phyloP scores from a whole-genome alignment of 2,113 vertebrate species.

The Edolisoma coerulescens region DNA sequence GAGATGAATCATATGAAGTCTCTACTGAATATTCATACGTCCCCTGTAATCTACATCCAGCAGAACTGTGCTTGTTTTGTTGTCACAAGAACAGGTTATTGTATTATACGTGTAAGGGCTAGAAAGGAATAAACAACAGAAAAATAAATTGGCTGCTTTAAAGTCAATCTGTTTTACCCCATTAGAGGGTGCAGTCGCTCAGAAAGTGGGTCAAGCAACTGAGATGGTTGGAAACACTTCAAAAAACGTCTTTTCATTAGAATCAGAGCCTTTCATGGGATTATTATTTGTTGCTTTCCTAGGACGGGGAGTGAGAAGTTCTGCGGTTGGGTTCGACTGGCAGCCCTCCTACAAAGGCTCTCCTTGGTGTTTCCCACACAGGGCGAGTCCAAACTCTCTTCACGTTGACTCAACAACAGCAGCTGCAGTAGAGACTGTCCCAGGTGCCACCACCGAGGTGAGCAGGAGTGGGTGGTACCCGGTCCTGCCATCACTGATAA shows the following conservation, averaged over 20 bases:
- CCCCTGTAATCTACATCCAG: neutral
- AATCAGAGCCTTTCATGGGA: neutral
- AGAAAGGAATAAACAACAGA: neutral
- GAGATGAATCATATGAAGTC: neutral
- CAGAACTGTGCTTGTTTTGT: neutral
- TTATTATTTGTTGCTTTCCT: neutral
- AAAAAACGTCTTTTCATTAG: neutral
- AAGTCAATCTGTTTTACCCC: constrained; percentile 37
- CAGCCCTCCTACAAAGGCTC: neutral
- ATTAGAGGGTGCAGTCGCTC: constrained; percentile 46
- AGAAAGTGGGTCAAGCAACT: constrained; percentile 9
- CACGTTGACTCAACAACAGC: fast-evolving
- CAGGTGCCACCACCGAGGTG: neutral
- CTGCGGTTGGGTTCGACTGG: neutral
- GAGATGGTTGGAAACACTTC: neutral
- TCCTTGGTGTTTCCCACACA: neutral
- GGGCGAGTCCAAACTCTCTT: neutral
- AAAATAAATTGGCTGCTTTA: neutral
- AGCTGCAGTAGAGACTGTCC: neutral
- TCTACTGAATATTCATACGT: neutral
- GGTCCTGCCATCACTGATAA: neutral
- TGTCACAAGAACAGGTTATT: neutral
- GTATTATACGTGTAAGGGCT: neutral
- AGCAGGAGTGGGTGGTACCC: fast-evolving
- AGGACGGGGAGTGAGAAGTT: neutral